These are phyloP conservation scores for Helicoverpa assulta DNA, from an alignment of 2,888 invertebrate genomes.

Conservation along the genomic window DNA sequence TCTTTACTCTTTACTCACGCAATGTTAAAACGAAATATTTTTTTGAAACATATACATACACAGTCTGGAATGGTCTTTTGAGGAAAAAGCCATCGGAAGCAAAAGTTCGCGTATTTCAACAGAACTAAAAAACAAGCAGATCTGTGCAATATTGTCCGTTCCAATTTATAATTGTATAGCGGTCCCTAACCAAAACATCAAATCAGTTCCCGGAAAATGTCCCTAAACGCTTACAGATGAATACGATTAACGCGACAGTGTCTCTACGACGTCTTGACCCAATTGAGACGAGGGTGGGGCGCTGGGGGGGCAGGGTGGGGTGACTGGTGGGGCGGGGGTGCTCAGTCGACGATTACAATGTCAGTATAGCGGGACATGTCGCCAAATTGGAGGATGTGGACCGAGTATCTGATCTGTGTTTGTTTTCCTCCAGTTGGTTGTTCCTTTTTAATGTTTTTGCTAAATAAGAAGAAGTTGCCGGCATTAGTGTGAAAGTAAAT, in stretches of 20 bases:
- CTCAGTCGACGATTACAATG: constrained; percentile 38
- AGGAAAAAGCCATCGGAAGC: not conserved
- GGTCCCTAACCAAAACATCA: constrained; percentile 39
- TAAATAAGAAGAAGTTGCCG: not conserved
- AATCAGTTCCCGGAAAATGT: constrained; percentile 34
- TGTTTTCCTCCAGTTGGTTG: not conserved
- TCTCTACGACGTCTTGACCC: constrained; percentile 56
- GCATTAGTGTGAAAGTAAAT: not conserved
- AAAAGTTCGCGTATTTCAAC: not conserved
- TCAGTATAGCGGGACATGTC: constrained; percentile 27
- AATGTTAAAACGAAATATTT: too few relatives aligned
- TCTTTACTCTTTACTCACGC: too few relatives aligned
- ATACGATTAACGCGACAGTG: constrained; percentile 58
- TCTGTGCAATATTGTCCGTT: constrained; percentile 17
- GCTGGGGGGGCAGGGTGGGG: not conserved
- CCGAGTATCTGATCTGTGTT: not conserved
- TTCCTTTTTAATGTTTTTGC: not conserved
- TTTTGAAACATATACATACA: too few relatives aligned
- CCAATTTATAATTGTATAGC: constrained; percentile 33
- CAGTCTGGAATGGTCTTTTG: not conserved
- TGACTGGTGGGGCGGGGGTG: constrained; percentile 1
- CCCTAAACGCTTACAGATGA: constrained; percentile 61
- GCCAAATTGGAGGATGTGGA: constrained; percentile 12
- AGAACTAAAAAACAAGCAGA: not conserved
- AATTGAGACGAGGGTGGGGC: constrained; percentile 35